A percentile compares a stretch with the other conserved stretches of the same genome.
Conservation (phyloP, 1,140 invertebrate species). For the Bemisia tabaci region DNA sequence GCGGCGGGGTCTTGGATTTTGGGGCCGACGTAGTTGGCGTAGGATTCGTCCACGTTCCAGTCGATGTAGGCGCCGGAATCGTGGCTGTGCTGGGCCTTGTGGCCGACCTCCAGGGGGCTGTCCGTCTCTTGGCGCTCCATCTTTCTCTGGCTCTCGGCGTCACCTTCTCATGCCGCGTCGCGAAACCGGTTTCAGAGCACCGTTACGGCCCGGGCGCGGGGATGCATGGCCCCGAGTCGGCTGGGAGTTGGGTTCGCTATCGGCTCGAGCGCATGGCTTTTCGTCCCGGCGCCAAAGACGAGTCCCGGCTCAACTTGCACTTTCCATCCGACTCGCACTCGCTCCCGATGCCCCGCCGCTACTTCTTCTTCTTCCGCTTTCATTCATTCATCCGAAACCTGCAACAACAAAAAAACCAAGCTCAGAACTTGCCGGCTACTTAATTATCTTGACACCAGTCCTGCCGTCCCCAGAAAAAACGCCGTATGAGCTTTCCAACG, state of each 20-base stretch:
- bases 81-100: constrained; percentile 24
- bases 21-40: neutral
- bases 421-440: too few species aligned
- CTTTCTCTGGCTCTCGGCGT: neutral
- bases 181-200: neutral
- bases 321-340: neutral
- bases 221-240: neutral
- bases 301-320: neutral
- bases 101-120: constrained; percentile 18
- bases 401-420: too few species aligned
- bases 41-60: constrained; percentile 22
- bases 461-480: too few species aligned
- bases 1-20: constrained; percentile 7
- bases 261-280: neutral
- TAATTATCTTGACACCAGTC: too few species aligned
- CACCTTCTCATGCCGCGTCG: neutral
- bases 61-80: constrained; percentile 27
- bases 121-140: neutral
- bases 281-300: neutral
- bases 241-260: neutral
- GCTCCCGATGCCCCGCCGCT: neutral
- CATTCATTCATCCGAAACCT: neutral
- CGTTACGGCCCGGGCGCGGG: neutral
- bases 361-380: neutral
- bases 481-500: too few species aligned